These are phyloP conservation scores for Troides aeacus DNA, from an alignment of 2,888 invertebrate species.

Conservation along the genomic window DNA sequence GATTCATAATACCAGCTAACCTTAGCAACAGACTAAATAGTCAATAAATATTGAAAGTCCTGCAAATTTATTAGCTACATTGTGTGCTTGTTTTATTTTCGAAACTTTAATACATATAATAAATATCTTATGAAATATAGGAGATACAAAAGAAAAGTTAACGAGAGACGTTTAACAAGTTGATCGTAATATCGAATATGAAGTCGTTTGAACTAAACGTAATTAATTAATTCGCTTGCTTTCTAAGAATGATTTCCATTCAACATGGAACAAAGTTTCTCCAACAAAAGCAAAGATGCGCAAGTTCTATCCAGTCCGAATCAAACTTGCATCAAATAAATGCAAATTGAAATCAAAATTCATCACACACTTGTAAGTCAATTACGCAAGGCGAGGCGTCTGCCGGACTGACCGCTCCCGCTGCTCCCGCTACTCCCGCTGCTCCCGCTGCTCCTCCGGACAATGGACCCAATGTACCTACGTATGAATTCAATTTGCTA, in stretches of 20 bases:
- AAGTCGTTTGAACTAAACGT: background rate
- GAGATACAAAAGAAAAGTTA: too few species aligned
- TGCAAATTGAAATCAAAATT: conserved; percentile 41
- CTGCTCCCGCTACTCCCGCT: conserved; percentile 6
- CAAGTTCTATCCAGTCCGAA: conserved; percentile 10
- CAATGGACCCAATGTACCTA: conserved; percentile 36
- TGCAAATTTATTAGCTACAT: too few species aligned
- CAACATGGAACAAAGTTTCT: background rate
- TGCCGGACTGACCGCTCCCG: conserved; percentile 25
- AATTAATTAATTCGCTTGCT: background rate
- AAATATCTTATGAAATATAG: too few species aligned
- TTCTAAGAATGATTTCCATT: background rate
- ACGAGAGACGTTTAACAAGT: too few species aligned
- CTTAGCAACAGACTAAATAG: too few species aligned
- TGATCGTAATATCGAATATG: background rate
- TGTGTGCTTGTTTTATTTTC: too few species aligned
- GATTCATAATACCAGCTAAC: too few species aligned
- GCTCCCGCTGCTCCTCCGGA: conserved; percentile 28
- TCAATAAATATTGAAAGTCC: too few species aligned
- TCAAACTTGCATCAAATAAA: conserved; percentile 26
- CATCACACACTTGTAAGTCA: conserved; percentile 43
- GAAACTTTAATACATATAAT: too few species aligned
- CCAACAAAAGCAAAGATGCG: conserved; percentile 17
- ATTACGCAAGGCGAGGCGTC: conserved; percentile 39
- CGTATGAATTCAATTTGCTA: conserved; percentile 43